Base-by-base conservation (phyloP, 2,888 invertebrate species). In the Drosophila dives region DNA sequence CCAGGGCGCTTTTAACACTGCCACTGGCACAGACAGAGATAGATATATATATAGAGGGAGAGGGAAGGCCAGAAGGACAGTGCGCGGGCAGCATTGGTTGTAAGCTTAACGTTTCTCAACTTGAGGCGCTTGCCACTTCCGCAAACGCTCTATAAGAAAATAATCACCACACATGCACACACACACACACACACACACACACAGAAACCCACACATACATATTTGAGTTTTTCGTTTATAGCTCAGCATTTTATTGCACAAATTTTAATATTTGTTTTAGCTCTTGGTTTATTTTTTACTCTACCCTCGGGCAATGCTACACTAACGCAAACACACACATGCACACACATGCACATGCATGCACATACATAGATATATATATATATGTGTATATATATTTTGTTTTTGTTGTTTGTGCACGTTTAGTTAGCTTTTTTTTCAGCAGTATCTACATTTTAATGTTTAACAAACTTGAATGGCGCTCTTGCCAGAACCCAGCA, bases 201-300 rank as follows among this genome's bases (percentile, higher is more conserved):
- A 15, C 36, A 51, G 17, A 58, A 26, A 48, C 26, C 72, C 45
- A 62, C 34, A 33, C 53, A 64, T 7, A 72, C n/a, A 77, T 40
- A 42, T 48, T 61, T n/a, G 51, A 59, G 45, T 64, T 80, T 75
- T 64, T 86, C 81, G 58, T 84, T 72, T 86, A 73, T 81, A 76
- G 67, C 72, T 61, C 45, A 55, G 68, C 70, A 86, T 88, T 86
- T 86, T 89, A 79, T 83, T 86, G 71, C 80, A 80, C 65, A 81
- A 82, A 87, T 87, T 85, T 80, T 85, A 85, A 89, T 89, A 85
- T 87, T 89, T 89, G 73, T 84, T 89, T 85, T 87, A 72, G 60
- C 70, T 74, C 60, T 75, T 75, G 72, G 69, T 80, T 87, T 81
- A 58, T 79, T 86, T 81, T 86, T 63, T 66, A 71, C 75, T 75